Base-by-base conservation (phyloP, 37 sponge, comb jelly and placozoan species). In the Tethya wilhelma region DNA sequence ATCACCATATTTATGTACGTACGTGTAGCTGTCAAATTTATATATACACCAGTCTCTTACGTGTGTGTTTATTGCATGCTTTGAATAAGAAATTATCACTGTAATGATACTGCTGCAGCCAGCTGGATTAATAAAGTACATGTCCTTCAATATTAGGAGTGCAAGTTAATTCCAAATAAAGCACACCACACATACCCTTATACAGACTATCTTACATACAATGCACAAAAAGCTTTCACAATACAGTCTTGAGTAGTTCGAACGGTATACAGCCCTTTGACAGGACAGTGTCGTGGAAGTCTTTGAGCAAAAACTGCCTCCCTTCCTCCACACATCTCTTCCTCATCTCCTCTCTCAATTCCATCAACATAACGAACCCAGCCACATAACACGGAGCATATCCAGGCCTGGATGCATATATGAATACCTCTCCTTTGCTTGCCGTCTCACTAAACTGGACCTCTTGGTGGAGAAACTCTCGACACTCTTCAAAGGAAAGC, bases 381-480 rank as follows among this genome's bases (percentile, higher is more conserved):
- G 82, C 77, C 17, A 87, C 58, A 37, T 87, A 81, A 37, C 88
- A 87, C 6, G 88, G 71, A 17, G 88, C 82, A 87, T 87, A 87
- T 23, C 77, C 82, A 12, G 88, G 88, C 32, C 77, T 67, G 3
- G 82, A 81, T 9, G 40, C 37, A 34, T 87, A 87, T 78, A 87
- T 87, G 40, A 59, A 44, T 4, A 80, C 78, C 71, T 87, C 88
- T 44, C 82, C 88, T 28, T 39, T 25, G 67, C 68, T 81, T 2
- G 82, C 83, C n/a, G 62, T 38, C 2, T 70, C 49, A 39, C 81
- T 75, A 58, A 87, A 87, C 82, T 77, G 67, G 19, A 87, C 73
- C 59, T 87, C 88, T 1, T 37, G 32, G 38, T 70, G 71, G 1
- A 87, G 77, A 67, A 87, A 81, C 38, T 81, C 69, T 11, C 40